These are phyloP conservation scores for Oxytorus armatus DNA, from an alignment of 2,888 invertebrate species.

Conservation along the genomic window DNA sequence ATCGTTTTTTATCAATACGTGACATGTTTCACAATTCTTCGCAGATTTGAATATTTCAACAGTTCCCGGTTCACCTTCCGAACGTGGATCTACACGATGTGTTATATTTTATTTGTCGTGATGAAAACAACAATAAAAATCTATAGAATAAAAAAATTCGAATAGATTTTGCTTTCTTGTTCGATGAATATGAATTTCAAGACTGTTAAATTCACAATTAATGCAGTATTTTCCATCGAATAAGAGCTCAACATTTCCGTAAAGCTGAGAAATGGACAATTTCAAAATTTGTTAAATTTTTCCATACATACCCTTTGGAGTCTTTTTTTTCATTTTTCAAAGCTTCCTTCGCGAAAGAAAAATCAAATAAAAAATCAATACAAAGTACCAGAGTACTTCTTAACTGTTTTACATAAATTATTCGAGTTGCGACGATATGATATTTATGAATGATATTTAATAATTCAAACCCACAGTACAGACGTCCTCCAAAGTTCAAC, in stretches of 20 bases:
- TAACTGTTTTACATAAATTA: not conserved
- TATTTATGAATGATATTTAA: slow-evolving; percentile 2
- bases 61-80: not conserved
- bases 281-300: no score
- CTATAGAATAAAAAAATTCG: no score
- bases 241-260: no score
- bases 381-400: not conserved
- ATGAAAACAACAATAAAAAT: not conserved
- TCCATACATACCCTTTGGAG: no score
- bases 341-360: no score
- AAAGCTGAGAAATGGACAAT: no score
- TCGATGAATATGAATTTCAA: no score
- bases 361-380: not conserved
- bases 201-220: no score
- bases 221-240: no score
- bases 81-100: not conserved
- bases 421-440: not conserved
- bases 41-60: not conserved
- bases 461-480: not conserved
- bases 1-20: slow-evolving; percentile 26
- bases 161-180: no score
- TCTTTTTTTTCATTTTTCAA: no score
- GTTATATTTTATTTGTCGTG: not conserved
- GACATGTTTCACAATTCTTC: slow-evolving; percentile 33
- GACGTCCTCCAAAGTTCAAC: slow-evolving; percentile 14